Percentiles rank a stretch among this genome's conserved stretches.
These are phyloP conservation scores for Odobenus rosmarus DNA, from an alignment of 2,113 vertebrate species.

Conservation along the genomic window DNA sequence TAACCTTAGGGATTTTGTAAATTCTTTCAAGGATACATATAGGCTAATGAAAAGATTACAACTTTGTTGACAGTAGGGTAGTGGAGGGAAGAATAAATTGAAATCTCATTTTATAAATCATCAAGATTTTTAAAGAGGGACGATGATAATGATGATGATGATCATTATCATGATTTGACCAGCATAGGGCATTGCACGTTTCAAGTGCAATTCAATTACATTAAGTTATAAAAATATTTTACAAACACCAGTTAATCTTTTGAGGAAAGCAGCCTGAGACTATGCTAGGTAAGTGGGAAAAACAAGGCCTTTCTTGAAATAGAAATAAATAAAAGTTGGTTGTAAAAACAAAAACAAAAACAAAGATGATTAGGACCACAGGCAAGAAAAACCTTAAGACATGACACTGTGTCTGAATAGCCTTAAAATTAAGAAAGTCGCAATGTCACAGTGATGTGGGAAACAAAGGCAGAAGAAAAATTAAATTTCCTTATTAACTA, in stretches of 20 bases:
- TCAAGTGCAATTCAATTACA: neutral
- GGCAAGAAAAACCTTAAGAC: neutral
- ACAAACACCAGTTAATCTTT: slow-evolving; percentile 2
- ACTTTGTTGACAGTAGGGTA: neutral
- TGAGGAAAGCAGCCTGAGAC: neutral
- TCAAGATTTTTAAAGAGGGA: neutral
- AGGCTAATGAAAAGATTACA: neutral
- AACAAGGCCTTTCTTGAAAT: neutral
- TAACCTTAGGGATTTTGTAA: neutral
- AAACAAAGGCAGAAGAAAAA: neutral
- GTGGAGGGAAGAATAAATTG: neutral
- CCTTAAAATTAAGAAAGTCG: neutral
- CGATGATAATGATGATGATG: neutral
- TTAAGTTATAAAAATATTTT: slow-evolving; percentile 36
- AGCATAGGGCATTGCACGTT: neutral
- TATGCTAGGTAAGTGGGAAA: neutral
- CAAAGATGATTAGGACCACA: neutral
- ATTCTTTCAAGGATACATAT: neutral
- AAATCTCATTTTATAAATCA: slow-evolving; percentile 1
- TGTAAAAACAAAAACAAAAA: neutral
- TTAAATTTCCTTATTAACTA: neutral
- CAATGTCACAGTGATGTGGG: neutral
- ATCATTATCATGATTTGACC: neutral
- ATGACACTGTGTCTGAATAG: neutral
- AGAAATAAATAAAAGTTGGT: neutral